These are phyloP conservation scores for Noctua janthe DNA, from an alignment of 2,888 invertebrate genomes.

Conservation along the genomic window DNA sequence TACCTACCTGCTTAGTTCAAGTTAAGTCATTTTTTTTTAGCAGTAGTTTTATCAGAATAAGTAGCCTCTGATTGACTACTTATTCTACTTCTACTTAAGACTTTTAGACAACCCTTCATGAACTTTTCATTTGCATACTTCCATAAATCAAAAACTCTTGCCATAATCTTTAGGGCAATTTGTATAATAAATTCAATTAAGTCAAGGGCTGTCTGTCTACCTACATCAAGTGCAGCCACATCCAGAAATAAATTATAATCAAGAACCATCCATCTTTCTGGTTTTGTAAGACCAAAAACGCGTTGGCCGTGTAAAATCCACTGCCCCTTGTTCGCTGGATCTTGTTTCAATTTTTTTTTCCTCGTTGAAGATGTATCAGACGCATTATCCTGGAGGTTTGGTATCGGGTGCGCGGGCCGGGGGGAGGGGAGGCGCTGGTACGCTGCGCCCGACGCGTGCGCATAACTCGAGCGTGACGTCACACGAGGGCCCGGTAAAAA, in stretches of 20 bases:
- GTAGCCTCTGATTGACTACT: not conserved
- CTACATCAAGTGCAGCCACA: conserved; percentile 49
- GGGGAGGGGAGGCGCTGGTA: conserved; percentile 59
- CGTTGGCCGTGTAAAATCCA: conserved; percentile 84
- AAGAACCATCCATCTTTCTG: conserved; percentile 79
- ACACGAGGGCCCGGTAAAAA: conserved; percentile 84
- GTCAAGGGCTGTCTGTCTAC: conserved; percentile 34
- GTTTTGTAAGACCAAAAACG: conserved; percentile 81
- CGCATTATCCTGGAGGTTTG: conserved; percentile 87
- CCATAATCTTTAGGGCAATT: not conserved
- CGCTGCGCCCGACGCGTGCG: conserved; percentile 79
- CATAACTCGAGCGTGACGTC: conserved; percentile 88
- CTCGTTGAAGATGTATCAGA: conserved; percentile 86
- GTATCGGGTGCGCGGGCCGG: conserved; percentile 77
- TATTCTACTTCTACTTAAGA: not conserved
- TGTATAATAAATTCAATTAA: conserved; percentile 50
- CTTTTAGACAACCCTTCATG: not conserved
- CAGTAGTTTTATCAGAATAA: not conserved
- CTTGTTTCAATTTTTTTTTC: conserved; percentile 86
- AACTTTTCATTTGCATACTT: not conserved
- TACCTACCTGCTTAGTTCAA: not conserved
- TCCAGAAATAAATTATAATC: conserved; percentile 74
- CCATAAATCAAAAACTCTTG: conserved; percentile 12
- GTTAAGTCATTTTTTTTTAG: not conserved
- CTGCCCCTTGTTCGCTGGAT: conserved; percentile 81